Base-by-base conservation (phyloP, 37 sponge, comb jelly and placozoan genomes). In the Lycopodina hypogea region DNA sequence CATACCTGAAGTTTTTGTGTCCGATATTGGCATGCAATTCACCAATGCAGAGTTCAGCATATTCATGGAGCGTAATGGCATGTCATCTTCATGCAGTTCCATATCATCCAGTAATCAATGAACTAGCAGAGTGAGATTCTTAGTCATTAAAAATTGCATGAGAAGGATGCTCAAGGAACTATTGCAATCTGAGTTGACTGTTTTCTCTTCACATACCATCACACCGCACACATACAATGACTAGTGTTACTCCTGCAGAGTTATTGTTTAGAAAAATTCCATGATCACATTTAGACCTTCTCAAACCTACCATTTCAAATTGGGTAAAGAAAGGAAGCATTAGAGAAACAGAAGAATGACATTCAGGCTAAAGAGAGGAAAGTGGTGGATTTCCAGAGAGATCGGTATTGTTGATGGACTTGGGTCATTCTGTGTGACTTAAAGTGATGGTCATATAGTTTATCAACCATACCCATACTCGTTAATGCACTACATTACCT, bases 11-110 rank as follows among this genome's bases (percentile, higher is more conserved):
- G 30, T 72, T 14, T 42, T 70, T 9, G 72, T n/a, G 56, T 34
- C 81, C 9, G 81, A 81, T 62, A 81, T 71, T 72, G 73, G 73
- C 19, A 56, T 72, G 6, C 40, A 36, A 62, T 71, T 81, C 33
- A 81, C 81, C 28, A 72, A 63, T 63, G 63, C 38, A 11, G 65
- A 63, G 28, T 77, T 81, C 64, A 32, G 56, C 36, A 42, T 3
- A 3, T 71, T 71, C 39, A 48, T 45, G 50, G 28, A 51, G 21
- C 17, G 51, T 42, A 71, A 71, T 71, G 72, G 52, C 30, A 50
- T 9, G 63, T 36, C 77, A 26, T 59, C 28, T 17, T 59, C 4
- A 4, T 59, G 4, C 60, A 28, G 60, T 26, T 4, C 60, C 28
- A 23, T 59, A 59, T 26, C 60, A 59, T 12, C 60, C 60, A 28